phyloP scores from a whole-genome alignment of 2,888 invertebrate species.

The Bibio marci region DNA sequence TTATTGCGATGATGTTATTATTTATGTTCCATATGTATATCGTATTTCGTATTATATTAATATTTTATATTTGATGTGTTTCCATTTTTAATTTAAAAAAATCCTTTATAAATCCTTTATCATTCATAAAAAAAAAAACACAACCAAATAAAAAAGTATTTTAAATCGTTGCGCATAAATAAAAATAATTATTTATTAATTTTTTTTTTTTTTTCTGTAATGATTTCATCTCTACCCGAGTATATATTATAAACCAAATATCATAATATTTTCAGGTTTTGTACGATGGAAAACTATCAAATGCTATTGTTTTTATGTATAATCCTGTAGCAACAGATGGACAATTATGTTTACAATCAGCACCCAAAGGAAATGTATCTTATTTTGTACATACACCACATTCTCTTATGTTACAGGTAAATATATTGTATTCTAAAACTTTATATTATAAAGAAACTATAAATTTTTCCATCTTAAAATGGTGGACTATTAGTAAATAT shows the following conservation, averaged over 20 bases:
- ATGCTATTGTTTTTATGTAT: constrained; percentile 98
- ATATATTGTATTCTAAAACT: constrained; percentile 9
- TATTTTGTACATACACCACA: constrained; percentile 99
- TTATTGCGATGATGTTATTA: too few species aligned
- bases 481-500: too few species aligned
- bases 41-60: too few species aligned
- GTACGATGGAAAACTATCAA: constrained; percentile 95
- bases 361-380: constrained; percentile 91
- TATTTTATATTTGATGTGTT: too few species aligned
- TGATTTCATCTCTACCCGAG: too few species aligned
- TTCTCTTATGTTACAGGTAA: constrained; percentile 94
- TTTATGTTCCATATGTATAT: too few species aligned
- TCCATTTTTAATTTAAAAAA: too few species aligned
- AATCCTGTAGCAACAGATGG: constrained; percentile 99
- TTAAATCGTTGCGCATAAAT: neutral
- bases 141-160: neutral
- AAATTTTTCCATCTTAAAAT: neutral
- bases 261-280: too few species aligned
- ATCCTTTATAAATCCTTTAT: too few species aligned
- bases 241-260: too few species aligned
- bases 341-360: constrained; percentile 94
- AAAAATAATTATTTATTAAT: neutral
- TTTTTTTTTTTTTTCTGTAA: too few species aligned
- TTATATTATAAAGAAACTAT: neutral
- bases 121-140: neutral